Conservation (phyloP, 2,888 invertebrate species). For the Lysandra bellargus region DNA sequence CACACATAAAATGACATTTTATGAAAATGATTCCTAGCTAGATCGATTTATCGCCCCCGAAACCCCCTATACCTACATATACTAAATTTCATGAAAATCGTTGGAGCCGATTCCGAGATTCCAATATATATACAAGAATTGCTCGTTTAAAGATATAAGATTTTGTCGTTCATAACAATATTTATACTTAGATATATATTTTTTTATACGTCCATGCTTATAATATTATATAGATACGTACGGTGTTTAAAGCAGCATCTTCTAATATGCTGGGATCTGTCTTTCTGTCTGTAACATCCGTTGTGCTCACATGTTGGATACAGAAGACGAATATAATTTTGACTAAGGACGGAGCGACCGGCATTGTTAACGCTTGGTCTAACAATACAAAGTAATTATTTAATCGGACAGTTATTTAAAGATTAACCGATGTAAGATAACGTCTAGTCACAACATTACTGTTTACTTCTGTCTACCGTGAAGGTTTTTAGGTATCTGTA, state of each 20-base stretch:
- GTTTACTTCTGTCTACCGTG: neutral
- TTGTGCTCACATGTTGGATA: conserved; percentile 23
- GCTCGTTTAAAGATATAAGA: no score
- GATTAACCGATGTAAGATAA: conserved; percentile 29
- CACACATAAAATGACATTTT: no score
- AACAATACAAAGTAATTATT: conserved; percentile 14
- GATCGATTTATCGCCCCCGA: no score
- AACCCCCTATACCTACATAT: no score
- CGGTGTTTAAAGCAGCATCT: conserved; percentile 66
- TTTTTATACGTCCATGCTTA: no score
- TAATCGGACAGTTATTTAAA: conserved; percentile 15
- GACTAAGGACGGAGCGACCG: conserved; percentile 32
- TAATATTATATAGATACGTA: conserved; percentile 47
- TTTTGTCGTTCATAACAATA: no score
- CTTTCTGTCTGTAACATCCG: conserved; percentile 19
- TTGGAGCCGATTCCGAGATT: no score
- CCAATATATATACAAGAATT: no score
- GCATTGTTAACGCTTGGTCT: conserved; percentile 27
- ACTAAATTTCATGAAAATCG: no score
- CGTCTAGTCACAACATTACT: neutral
- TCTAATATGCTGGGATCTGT: conserved; percentile 51
- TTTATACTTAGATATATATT: no score
- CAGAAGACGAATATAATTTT: conserved; percentile 28
- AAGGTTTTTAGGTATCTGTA: conserved; percentile 9
- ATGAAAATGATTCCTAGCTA: no score